Evolutionary conservation across 2,113 vertebrate species (phyloP), one percentile per base, ranked within the genome.

Genomic region (Hassar affinis): DNA sequence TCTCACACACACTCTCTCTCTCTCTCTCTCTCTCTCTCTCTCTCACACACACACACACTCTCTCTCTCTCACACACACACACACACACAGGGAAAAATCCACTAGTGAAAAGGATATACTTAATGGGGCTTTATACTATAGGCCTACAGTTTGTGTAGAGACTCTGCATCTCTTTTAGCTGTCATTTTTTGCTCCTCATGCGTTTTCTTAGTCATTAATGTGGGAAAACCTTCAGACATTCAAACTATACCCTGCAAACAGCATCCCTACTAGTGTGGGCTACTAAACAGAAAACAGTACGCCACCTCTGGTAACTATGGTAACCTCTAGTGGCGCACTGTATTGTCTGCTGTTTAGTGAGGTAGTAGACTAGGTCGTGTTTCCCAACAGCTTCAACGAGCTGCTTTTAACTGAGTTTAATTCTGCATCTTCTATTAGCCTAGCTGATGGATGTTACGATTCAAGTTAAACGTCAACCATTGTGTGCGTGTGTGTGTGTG

Each of bases 301-400:
- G 57, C 38, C 42, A 30, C 59, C n/a, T 64, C 15, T 79, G 42
- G 56, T 79, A 79, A 64, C 59, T 62, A 62, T 64, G 57, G 78
- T 77, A 77, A 77, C 51, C 51, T 77, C 74, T 56, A 77, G 52
- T 56, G 74, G 74, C 20, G 51, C 20, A 38, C 30, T 38, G 30
- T 54, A 30, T 52, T 75, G 27, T 22, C 30, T 35, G 51, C 17
- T 56, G 38, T 38, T 77, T 56, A 38, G 3, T 22, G 15, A 35
- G 20, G 30, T 9, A 52, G 47, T 52, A 20, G 7, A 3, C 1
- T 20, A 35, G 18, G 4, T 52, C 27, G 8, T 79, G 25, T n/a
- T 68, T 66, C 2, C n/a, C 22, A 51, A 33, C 27, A 49, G n/a
- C 22, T 64, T 49, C 49, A 47, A 45, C 25, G 25, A 52, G 47